Evolutionary conservation across 2,113 vertebrate genomes (phyloP), one percentile per base, ranked within the genome.

Genomic region (Elachura formosa): DNA sequence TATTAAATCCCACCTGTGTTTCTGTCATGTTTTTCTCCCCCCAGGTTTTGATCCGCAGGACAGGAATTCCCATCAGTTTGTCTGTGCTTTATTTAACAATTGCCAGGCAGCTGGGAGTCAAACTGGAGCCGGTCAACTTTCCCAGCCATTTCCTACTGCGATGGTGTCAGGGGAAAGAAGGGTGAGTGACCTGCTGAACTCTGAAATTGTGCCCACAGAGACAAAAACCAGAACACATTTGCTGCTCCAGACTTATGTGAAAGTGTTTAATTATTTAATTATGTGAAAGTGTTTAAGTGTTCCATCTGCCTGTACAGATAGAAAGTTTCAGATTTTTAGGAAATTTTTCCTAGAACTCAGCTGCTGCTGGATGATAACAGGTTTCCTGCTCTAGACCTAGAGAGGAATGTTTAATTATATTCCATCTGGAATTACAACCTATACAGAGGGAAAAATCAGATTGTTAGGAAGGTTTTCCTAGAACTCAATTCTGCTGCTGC

Each of bases 31-130:
- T 85, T 46, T 55, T 48, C 11, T 73, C 46, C 26, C 26, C 28
- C 4, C 67, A 99, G 99, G 99, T 99, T 97, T 97, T 99, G 95
- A 98, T 98, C 79, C 98, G 98, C 34, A 98, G 92, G 92, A 99
- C 98, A 7, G 99, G 99, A 36, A 99, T 99, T 94, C 99, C 99
- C 40, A 99, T 99, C 96, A 99, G 99, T 93, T 98, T 99, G 97
- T 99, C 99, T 18, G 98, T 99, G 63, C 98, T 99, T 49, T 99
- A 99, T 96, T 98, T 99, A 98, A 99, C 98, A 2, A 96, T 99
- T 94, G 98, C 99, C 84, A 96, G 96, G 89, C 99, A 98, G 77
- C 68, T 99, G 89, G 99, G 99, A 15, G 98, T 99, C 78, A 98
- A 95, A 6, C 97, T 99, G 84, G 99, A 99, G 75, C 99, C 99